These are phyloP conservation scores for Cacatua alba DNA, from an alignment of 2,113 vertebrate species.

Conservation along the genomic window DNA sequence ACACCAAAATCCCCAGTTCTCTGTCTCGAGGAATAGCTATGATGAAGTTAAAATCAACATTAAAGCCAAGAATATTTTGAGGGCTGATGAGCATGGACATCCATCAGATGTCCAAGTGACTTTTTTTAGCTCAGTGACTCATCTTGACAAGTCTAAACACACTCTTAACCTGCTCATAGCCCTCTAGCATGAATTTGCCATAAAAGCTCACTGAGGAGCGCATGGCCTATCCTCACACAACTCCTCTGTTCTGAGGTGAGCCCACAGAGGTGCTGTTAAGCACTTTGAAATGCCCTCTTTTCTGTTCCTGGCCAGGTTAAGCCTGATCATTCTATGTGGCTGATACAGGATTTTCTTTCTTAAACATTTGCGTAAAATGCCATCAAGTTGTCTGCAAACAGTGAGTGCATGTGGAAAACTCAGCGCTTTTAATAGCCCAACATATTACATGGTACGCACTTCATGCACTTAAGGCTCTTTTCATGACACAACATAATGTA, in stretches of 20 bases:
- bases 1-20: neutral
- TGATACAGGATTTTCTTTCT: neutral
- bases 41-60: neutral
- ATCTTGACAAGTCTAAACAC: neutral
- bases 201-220: neutral
- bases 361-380: neutral
- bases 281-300: neutral
- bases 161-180: neutral
- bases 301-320: neutral
- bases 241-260: neutral
- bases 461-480: neutral
- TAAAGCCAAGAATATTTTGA: neutral
- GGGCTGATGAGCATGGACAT: neutral
- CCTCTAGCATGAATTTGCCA: neutral
- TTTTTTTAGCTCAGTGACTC: neutral
- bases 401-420: neutral
- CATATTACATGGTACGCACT: neutral
- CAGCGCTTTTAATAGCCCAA: neutral
- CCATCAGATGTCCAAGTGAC: neutral
- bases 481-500: neutral
- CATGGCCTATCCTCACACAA: neutral
- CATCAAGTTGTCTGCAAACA: neutral
- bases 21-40: rapidly evolving
- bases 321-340: neutral
- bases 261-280: neutral